Base-by-base conservation (phyloP, 2,888 invertebrate genomes). In the Nasonovia ribisnigri region DNA sequence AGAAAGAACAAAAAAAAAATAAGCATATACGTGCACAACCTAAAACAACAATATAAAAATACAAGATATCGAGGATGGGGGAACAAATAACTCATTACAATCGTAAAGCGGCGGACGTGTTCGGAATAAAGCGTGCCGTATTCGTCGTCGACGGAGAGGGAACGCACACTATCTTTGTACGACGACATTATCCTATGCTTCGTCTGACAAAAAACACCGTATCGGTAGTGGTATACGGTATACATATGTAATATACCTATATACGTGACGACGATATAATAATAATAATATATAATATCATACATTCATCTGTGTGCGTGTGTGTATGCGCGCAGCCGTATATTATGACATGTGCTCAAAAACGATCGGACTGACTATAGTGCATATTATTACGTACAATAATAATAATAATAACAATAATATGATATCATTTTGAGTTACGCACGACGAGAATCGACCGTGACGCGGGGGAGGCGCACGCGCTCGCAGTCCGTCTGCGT, bases 21-120 rank as follows among this genome's bases (percentile, higher is more conserved):
- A 42, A 67, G n/a, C 51, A 42, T 87, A 88, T 46, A 48, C 86
- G 67, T 54, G 36, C 60, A 60, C 77, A 42, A 88, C 43, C 51
- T 42, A 88, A 92, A 92, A 92, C 51, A 92, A 92, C 92, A 92
- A 88, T 88, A 92, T 54, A 88, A 92, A 46, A 87, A 91, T 43
- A 92, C 67, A 6, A 92, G 67, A 67, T 26, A 88, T 67, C 42
- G 92, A 77, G 84, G 89, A 89, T 60, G 84, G 86, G 86, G 86
- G 90, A 93, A 93, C 93, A 93, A 93, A 93, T 93, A 93, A 93
- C 93, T 93, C 93, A 93, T 93, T 93, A 93, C 86, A 87, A 93
- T 90, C 93, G 93, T 93, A 93, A 93, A 93, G 86, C 93, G 90
- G 86, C 51, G 93, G 86, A 93, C 93, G 93, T 93, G 93, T 93